These are phyloP conservation scores for Pachydiplax longipennis DNA, from an alignment of 2,888 invertebrate species.

Conservation along the genomic window DNA sequence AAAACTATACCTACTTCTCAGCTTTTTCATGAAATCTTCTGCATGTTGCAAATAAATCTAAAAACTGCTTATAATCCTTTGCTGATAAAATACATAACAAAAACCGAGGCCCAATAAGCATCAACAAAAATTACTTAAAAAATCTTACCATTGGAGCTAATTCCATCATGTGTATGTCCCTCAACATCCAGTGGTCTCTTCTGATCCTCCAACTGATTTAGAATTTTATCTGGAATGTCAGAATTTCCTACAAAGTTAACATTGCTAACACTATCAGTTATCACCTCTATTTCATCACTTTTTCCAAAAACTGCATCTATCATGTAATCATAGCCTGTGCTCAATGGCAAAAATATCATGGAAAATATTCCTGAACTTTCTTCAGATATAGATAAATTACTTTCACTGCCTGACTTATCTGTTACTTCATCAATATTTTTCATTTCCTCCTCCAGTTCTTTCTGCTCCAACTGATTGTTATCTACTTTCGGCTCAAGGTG, in stretches of 20 bases:
- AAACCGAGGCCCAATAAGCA: no score
- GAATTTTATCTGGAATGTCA: neutral
- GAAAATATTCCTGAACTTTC: neutral
- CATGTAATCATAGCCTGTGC: neutral
- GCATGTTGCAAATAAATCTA: no score
- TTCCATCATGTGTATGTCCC: neutral
- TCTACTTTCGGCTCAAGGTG: neutral
- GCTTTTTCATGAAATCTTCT: no score
- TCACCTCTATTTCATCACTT: neutral
- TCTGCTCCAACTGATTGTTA: neutral
- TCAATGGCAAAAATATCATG: neutral
- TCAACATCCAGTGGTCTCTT: neutral
- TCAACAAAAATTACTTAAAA: neutral
- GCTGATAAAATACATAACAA: no score
- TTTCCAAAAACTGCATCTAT: neutral
- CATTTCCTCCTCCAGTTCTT: neutral
- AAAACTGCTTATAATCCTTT: no score
- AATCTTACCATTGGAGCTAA: conserved; percentile 13
- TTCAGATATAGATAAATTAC: neutral
- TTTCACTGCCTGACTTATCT: neutral
- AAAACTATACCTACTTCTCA: no score
- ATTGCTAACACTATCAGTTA: neutral
- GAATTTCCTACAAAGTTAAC: neutral
- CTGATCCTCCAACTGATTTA: no score
- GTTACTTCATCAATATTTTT: neutral